Base-by-base conservation (phyloP, 2,113 vertebrate species). In the Oreocharis arfaki region DNA sequence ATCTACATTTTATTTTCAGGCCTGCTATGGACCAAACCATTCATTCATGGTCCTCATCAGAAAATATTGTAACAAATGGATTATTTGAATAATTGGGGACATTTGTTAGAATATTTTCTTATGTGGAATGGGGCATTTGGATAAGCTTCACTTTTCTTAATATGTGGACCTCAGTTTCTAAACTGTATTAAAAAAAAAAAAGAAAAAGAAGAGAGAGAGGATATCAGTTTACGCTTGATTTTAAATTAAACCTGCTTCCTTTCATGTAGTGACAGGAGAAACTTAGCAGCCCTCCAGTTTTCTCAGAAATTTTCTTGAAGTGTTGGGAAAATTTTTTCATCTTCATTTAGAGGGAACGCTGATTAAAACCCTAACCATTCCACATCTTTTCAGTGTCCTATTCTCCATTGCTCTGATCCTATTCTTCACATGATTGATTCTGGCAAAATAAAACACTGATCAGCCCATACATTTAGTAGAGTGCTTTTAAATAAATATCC, bases 301-400 rank as follows among this genome's bases (percentile, higher is more conserved):
- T 94, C 96, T 97, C 93, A 95, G 83, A 94, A 92, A 93, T 96
- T 96, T 96, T 96, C 59, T 46, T 91, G 81, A 97, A 90, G 75
- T 68, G 41, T 89, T 76, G 82, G 74, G 52, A 96, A 88, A 95
- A 60, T 83, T 50, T 93, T 97, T 89, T 74, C 52, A 81, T 75
- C 52, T 92, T 91, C 76, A 63, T 98, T 97, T 97, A 90, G 94
- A 59, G 19, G 32, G 30, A 93, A 83, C 24, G 7, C 30, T 92
- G 57, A 75, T 97, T 96, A 93, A 89, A 96, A 86, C 78, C 96
- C 93, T 95, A 97, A 96, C 84, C 55, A 85, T 84, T 80, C 49
- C 71, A 85, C 44, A 70, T 96, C 84, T 90, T 93, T 95, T 93
- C 53, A 87, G 71, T 53, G 74, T 67, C 89, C 77, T 53, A 17